Conservation (phyloP, 2,888 invertebrate genomes). For the Xylota segnis region DNA sequence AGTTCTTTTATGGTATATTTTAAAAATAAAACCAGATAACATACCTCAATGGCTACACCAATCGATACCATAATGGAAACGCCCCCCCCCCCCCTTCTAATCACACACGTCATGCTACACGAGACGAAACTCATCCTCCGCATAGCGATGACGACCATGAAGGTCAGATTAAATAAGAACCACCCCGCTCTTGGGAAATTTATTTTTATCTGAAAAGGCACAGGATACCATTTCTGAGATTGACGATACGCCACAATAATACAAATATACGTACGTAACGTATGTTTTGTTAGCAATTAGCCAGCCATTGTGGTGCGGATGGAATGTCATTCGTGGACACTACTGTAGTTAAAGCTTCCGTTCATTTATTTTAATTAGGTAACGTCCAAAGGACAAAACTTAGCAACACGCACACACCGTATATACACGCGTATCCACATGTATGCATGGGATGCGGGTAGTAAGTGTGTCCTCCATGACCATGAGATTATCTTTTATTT, state of each 20-base stretch:
- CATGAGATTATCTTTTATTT: slow-evolving; percentile 49
- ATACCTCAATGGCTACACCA: not conserved
- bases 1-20: not conserved
- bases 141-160: slow-evolving; percentile 16
- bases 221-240: slow-evolving; percentile 38
- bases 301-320: slow-evolving; percentile 11
- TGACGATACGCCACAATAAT: slow-evolving; percentile 2
- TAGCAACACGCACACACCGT: not conserved
- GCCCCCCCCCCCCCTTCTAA: not conserved
- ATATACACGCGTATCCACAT: no score
- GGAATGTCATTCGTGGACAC: slow-evolving; percentile 6
- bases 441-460: not conserved
- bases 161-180: slow-evolving; percentile 51
- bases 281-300: slow-evolving; percentile 37
- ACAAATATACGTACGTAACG: not conserved
- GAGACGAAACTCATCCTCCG: not conserved
- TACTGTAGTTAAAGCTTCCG: slow-evolving; percentile 17
- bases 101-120: not conserved
- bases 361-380: slow-evolving; percentile 53
- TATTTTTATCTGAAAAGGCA: slow-evolving; percentile 49
- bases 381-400: slow-evolving; percentile 24
- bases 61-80: slow-evolving; percentile 19
- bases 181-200: slow-evolving; percentile 44
- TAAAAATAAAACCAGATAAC: slow-evolving; percentile 20
- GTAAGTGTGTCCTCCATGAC: not conserved